These are phyloP conservation scores for Amiota mariae DNA, from an alignment of 2,888 invertebrate species.

Conservation along the genomic window DNA sequence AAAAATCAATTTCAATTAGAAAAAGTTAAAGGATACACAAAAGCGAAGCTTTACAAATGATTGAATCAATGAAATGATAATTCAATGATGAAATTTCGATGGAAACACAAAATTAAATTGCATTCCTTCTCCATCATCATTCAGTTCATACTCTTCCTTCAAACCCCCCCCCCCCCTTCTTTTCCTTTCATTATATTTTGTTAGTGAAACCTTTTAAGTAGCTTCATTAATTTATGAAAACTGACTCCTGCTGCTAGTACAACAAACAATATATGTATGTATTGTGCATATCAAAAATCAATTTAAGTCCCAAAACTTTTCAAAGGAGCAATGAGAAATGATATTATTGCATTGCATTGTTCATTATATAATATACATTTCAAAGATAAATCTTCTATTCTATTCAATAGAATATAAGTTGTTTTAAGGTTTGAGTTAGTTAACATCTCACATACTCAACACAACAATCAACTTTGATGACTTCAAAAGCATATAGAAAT, in stretches of 20 bases:
- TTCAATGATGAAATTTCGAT: conserved; percentile 57
- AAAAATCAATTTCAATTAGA: conserved; percentile 64
- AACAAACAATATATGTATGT: no score
- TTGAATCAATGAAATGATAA: conserved; percentile 38
- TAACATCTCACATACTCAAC: no score
- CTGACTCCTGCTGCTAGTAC: no score
- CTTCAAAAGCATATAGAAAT: no score
- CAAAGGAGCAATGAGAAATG: no score
- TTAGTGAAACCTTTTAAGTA: conserved; percentile 16
- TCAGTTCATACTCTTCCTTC: background rate
- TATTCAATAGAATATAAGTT: background rate
- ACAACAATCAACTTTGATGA: no score
- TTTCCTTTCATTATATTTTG: background rate
- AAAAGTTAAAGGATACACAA: conserved; percentile 39
- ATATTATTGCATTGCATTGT: no score
- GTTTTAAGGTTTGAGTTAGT: background rate
- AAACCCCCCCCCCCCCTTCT: no score
- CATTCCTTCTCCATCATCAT: background rate
- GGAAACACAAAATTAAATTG: conserved; percentile 49
- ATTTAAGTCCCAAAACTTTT: no score
- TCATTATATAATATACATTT: no score
- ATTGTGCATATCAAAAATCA: no score
- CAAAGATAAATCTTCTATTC: background rate
- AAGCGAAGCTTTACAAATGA: conserved; percentile 57
- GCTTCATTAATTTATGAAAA: background rate